Conservation (phyloP, 2,113 vertebrate genomes). For the Saimiri boliviensis region DNA sequence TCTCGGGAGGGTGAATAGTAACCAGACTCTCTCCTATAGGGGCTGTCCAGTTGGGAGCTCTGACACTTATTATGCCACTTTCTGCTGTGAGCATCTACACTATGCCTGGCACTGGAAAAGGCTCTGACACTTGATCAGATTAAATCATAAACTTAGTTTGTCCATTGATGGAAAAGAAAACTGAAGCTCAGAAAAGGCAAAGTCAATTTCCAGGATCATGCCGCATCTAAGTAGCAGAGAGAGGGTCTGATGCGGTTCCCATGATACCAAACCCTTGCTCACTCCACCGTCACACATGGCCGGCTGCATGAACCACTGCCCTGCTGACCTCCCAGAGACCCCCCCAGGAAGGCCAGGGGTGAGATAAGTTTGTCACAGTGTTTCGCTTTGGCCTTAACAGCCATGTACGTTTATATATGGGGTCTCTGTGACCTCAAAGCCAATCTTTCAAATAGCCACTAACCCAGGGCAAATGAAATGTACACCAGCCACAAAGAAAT, state of each 20-base stretch:
- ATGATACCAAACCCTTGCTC: not conserved
- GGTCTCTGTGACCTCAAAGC: not conserved
- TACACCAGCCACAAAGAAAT: not conserved
- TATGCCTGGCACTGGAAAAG: not conserved
- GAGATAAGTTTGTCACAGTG: too few species aligned
- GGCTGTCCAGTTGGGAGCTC: not conserved
- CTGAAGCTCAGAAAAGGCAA: not conserved
- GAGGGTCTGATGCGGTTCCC: not conserved
- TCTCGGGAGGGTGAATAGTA: not conserved
- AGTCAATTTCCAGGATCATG: not conserved
- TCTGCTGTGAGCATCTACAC: not conserved
- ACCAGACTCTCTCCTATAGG: not conserved
- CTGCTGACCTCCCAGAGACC: rapidly evolving
- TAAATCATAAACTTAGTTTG: not conserved
- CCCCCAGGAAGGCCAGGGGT: not conserved
- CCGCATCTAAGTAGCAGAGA: not conserved
- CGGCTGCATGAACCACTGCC: rapidly evolving
- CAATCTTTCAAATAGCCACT: not conserved
- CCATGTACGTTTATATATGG: not conserved
- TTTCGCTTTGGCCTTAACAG: not conserved
- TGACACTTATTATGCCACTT: not conserved
- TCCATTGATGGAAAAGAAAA: not conserved
- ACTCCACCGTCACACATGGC: too few species aligned
- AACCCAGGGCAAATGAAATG: not conserved
- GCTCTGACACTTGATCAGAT: not conserved